phyloP scores from a whole-genome alignment of 2,888 invertebrate species.

The Achlya flavicornis region DNA sequence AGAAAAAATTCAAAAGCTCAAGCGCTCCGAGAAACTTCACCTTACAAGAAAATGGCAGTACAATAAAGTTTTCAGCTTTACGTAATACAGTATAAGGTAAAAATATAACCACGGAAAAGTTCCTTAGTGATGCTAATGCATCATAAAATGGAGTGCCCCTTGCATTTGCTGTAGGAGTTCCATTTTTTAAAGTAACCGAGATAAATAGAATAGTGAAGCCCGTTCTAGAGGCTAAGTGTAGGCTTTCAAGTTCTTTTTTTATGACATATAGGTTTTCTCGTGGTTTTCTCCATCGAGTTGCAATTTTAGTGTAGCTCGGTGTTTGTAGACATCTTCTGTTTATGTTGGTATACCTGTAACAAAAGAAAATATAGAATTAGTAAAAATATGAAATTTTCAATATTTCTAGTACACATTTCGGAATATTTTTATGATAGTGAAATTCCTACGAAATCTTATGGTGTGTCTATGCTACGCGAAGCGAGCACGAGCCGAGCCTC shows the following conservation, averaged over 20 bases:
- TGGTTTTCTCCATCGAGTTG: no score
- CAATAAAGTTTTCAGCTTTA: not conserved
- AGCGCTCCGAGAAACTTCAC: not conserved
- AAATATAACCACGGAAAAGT: not conserved
- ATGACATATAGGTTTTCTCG: no score
- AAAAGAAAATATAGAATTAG: no score
- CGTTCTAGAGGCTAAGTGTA: not conserved
- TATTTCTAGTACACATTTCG: no score
- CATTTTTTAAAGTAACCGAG: not conserved
- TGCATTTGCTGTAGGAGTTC: not conserved
- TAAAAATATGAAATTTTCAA: no score
- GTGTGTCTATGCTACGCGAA: no score
- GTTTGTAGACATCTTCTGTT: no score
- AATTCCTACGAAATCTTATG: no score
- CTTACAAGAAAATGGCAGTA: not conserved
- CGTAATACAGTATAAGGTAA: not conserved
- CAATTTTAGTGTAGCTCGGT: no score
- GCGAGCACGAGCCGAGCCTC: no score
- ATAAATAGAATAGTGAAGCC: not conserved
- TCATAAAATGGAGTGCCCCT: not conserved
- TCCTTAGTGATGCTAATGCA: slow-evolving; percentile 5
- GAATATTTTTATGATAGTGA: no score
- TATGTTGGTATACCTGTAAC: no score
- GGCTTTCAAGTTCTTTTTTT: not conserved
- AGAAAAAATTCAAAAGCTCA: not conserved